Conservation (phyloP, 2,113 vertebrate genomes). For the Calonectris borealis region DNA sequence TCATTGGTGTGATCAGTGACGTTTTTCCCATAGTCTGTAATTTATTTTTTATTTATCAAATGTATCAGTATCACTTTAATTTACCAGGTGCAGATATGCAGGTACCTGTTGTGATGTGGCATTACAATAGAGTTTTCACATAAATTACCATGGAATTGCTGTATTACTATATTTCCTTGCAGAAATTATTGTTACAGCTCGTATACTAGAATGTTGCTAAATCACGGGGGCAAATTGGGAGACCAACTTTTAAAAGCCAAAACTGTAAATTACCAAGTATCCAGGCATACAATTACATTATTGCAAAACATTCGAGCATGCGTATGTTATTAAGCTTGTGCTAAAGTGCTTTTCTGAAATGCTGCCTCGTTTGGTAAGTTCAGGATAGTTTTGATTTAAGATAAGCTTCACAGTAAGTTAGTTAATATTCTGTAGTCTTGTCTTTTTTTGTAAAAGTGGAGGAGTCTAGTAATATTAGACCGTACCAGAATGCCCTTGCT, state of each 20-base stretch:
- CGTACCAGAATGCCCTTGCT: conserved; percentile 16
- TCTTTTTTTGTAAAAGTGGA: conserved; percentile 1
- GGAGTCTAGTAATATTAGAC: neutral
- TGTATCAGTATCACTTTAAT: neutral
- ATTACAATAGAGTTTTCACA: conserved; percentile 8
- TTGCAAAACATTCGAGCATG: neutral
- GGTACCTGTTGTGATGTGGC: neutral
- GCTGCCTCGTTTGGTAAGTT: conserved; percentile 41
- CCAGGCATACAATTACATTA: neutral
- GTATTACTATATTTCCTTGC: conserved; percentile 31
- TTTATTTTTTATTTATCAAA: conserved; percentile 50
- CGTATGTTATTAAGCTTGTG: neutral
- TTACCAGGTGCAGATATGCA: neutral
- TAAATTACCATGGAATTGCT: neutral
- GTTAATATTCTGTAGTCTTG: conserved; percentile 13
- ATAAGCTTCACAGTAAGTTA: neutral
- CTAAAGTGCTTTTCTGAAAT: conserved; percentile 60
- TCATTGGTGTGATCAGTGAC: neutral
- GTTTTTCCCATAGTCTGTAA: conserved; percentile 10
- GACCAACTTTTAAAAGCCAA: conserved; percentile 37
- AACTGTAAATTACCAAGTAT: conserved; percentile 3
- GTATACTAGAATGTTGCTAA: neutral
- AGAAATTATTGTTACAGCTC: conserved; percentile 6
- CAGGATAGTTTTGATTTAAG: conserved; percentile 24
- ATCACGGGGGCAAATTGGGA: conserved; percentile 5